Conservation (phyloP, 2,797 vertebrate genomes). For the Agapornis canus region DNA sequence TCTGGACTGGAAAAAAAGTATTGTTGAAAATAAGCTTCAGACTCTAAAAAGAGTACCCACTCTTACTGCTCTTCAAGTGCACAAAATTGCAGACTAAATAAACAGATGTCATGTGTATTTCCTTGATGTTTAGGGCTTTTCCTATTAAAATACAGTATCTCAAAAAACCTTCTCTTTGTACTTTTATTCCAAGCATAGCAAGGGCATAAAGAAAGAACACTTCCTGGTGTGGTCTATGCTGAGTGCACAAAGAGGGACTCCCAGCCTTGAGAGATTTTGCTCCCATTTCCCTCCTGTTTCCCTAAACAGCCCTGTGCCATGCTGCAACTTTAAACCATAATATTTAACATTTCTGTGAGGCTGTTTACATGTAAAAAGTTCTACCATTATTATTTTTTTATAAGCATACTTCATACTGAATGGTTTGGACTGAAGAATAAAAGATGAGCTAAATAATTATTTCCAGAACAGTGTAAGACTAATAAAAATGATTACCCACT, state of each 20-base stretch:
- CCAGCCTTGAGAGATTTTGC: background rate
- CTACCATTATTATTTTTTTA: background rate
- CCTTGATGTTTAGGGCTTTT: background rate
- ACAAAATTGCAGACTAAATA: background rate
- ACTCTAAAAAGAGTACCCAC: background rate
- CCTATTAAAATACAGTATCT: background rate
- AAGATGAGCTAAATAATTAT: background rate
- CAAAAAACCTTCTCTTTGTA: background rate
- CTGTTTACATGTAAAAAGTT: background rate
- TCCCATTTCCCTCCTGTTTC: background rate
- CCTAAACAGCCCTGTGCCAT: background rate
- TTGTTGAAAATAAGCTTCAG: background rate
- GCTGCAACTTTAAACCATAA: background rate
- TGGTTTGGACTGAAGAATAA: background rate
- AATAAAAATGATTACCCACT: background rate
- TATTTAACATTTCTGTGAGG: background rate
- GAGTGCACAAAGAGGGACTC: background rate
- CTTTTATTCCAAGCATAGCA: background rate
- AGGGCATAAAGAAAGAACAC: background rate
- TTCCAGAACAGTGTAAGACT: background rate
- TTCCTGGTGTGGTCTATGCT: background rate
- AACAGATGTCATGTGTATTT: fast-evolving
- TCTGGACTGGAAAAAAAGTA: background rate
- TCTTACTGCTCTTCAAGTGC: background rate
- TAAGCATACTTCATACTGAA: background rate